Evolutionary conservation across 2,888 invertebrate species (phyloP), one percentile per base, ranked within the genome.

Genomic region (Yponomeuta sedellus): DNA sequence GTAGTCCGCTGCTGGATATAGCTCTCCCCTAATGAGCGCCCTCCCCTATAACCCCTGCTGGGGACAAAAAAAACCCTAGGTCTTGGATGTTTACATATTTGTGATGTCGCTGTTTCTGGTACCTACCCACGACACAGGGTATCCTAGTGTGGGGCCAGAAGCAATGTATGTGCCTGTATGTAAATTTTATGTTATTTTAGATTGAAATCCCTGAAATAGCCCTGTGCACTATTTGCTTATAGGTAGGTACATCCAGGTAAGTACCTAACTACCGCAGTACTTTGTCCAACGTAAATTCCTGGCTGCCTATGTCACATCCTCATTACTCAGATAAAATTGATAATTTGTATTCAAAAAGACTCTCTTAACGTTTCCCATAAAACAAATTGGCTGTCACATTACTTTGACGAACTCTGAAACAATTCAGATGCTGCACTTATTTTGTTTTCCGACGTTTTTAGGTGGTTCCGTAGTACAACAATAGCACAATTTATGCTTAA

Each of bases 331-430:
- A 71, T 70, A 73, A 72, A 71, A 73, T 62, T 34, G 62, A 61
- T 66, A 67, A 77, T 82, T 78, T 76, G 80, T 81, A 81, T 82
- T 82, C 81, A 74, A 72, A 69, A 69, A 75, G 67, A 66, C 66
- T 66, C 70, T 71, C 67, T 74, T 67, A 71, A 67, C 64, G 70
- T 62, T 10, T 68, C 69, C 73, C 73, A 74, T 77, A 71, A 75
- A 69, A 69, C 66, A 80, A 82, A 80, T 81, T 81, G 80, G 75
- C 75, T 72, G 73, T 77, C 77, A 76, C 72, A 71, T 63, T 63
- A 63, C 40, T 63, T 63, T 44, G 19, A 22, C 19, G 20, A 58
- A 58, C 58, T 52, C 44, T 52, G 58, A 58, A 58, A 58, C 58
- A 22, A 58, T 58, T 11, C 58, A 19, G 1, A 58, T 22, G 20